phyloP scores from a whole-genome alignment of 2,888 invertebrate genomes.

The Colletes collaris region DNA sequence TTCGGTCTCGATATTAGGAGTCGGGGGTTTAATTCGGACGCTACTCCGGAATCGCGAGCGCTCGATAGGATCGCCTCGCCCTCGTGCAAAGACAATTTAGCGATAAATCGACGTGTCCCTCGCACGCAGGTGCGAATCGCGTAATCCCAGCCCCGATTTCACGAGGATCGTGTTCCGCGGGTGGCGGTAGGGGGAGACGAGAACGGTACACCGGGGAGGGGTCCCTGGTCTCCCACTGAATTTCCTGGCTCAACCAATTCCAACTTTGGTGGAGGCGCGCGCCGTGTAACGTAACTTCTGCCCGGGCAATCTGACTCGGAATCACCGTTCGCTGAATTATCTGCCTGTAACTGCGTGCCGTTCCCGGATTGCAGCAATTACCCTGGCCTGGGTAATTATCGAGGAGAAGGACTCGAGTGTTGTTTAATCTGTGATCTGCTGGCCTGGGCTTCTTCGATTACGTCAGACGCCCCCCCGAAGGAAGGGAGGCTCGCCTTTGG shows the following conservation, averaged over 20 bases:
- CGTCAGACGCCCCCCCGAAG: constrained; percentile 71
- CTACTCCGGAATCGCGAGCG: background rate
- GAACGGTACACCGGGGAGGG: no score
- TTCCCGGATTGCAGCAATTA: constrained; percentile 82
- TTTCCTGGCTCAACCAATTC: constrained; percentile 78
- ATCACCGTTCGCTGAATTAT: constrained; percentile 82
- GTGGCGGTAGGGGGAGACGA: constrained; percentile 57
- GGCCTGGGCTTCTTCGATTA: constrained; percentile 76
- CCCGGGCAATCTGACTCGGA: constrained; percentile 81
- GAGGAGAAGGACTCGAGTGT: constrained; percentile 80
- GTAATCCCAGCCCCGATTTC: constrained; percentile 65
- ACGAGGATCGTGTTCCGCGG: constrained; percentile 57
- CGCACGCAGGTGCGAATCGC: constrained; percentile 67
- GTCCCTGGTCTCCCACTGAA: constrained; percentile 63
- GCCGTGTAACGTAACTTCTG: constrained; percentile 77
- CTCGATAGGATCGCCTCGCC: background rate
- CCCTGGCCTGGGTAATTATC: constrained; percentile 81
- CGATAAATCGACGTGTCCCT: constrained; percentile 56
- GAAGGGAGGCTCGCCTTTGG: constrained; percentile 35
- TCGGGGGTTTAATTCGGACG: no score
- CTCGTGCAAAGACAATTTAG: constrained; percentile 42
- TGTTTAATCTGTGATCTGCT: constrained; percentile 82
- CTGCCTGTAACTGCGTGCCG: constrained; percentile 77
- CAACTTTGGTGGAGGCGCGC: constrained; percentile 77
- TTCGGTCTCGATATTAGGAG: no score